Base-by-base conservation (phyloP, 1,140 invertebrate species). In the Dreissena rostriformis region DNA sequence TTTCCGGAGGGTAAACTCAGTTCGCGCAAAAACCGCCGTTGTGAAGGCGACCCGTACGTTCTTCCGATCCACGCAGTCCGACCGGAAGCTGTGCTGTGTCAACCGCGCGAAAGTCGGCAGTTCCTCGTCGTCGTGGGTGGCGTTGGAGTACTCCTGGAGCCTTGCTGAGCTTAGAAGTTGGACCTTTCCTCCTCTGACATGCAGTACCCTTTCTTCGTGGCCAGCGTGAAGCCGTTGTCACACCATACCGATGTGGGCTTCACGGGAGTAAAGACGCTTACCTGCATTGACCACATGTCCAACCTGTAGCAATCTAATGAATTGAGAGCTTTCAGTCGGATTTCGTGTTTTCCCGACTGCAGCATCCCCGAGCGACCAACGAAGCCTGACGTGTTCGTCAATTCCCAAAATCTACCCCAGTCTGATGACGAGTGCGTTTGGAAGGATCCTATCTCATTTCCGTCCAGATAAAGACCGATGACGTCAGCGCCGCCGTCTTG, bases 361-460 rank as follows among this genome's bases (percentile, higher is more conserved):
- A 82, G 68, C 70, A 82, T 75, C 12, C 80, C 29, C 11, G 80
- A 53, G 49, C 66, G 71, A n/a, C 80, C 80, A 12, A 82, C 67
- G 8, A 29, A 55, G 28, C 70, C 80, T 10, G 80, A 67, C 17
- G 39, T 49, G n/a, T 39, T 1, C 0, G 53, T 53, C 15, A 26
- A 7, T 19, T 73, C 61, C 80, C 80, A 82, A 6, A 75, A 28
- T n/a, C 51, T 55, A 4, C 80, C 80, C 80, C 80, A 82, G 24
- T 82, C 80, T 0, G 71, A 82, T 14, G 67, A 15, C 1, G 26
- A 39, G 22, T 73, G 71, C 19, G 71, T 82, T 24, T 74, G 14
- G 68, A 82, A 74, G 8, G 61, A 55, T 67, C 71, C 80, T 26
- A 82, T 2, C 73, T 53, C 19, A 2, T 14, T 26, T 2, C 51